phyloP scores from a whole-genome alignment of 1,140 invertebrate species.

The Bombus superbus region DNA sequence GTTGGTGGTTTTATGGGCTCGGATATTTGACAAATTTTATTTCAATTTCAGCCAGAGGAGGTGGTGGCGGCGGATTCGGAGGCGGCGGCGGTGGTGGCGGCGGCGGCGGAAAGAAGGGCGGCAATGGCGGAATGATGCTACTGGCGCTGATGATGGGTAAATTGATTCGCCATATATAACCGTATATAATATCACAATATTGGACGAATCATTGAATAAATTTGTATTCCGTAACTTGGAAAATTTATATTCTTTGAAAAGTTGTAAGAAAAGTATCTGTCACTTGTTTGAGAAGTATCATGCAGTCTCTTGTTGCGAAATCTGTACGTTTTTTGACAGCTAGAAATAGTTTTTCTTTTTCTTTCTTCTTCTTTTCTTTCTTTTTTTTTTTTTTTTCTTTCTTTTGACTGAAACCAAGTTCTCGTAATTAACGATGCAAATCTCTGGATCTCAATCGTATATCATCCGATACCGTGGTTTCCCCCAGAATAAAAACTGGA shows the following conservation, averaged over 20 bases:
- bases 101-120: slow-evolving; percentile 77
- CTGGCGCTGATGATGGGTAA: slow-evolving; percentile 89
- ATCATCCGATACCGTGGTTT: neutral
- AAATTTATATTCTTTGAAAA: neutral
- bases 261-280: neutral
- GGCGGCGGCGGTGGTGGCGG: slow-evolving; percentile 59
- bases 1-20: neutral
- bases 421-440: neutral
- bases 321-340: neutral
- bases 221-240: neutral
- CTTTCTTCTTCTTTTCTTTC: too few species aligned
- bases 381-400: too few species aligned
- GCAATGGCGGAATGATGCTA: slow-evolving; percentile 83
- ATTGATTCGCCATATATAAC: slow-evolving; percentile 2
- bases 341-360: neutral
- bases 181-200: neutral
- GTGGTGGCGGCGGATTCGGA: slow-evolving; percentile 49
- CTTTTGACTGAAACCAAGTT: neutral
- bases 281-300: too few species aligned
- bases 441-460: neutral
- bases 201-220: neutral
- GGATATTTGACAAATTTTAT: slow-evolving; percentile 20
- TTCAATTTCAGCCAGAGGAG: slow-evolving; percentile 60
- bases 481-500: too few species aligned
- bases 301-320: neutral